These are phyloP conservation scores for Drosophila mayri DNA, from an alignment of 1,140 invertebrate species.

Conservation along the genomic window DNA sequence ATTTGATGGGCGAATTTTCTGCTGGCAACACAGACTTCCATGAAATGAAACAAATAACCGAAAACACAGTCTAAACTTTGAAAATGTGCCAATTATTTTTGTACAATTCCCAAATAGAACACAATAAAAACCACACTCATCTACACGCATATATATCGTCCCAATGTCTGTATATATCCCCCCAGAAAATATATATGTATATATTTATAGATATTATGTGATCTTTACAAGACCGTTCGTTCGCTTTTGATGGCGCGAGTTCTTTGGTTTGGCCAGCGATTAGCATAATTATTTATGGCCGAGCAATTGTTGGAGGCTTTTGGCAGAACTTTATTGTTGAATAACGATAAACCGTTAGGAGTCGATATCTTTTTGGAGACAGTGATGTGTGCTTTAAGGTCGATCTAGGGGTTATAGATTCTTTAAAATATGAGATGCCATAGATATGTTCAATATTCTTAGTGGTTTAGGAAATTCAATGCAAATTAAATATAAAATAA, in stretches of 20 bases:
- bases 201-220: conserved; percentile 49
- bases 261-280: conserved; percentile 40
- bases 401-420: not conserved
- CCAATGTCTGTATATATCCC: conserved; percentile 5
- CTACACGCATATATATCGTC: not conserved
- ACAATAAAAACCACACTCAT: conserved; percentile 57
- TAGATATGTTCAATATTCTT: not conserved
- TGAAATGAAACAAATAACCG: conserved; percentile 24
- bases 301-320: conserved; percentile 40
- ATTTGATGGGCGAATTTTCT: conserved; percentile 4
- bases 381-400: not conserved
- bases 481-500: not conserved
- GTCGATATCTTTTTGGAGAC: conserved; percentile 6
- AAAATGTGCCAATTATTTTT: conserved; percentile 75
- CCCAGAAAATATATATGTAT: conserved; percentile 4
- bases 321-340: conserved; percentile 17
- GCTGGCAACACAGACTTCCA: conserved; percentile 22
- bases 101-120: conserved; percentile 65
- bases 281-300: conserved; percentile 54
- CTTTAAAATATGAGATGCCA: not conserved
- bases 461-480: not conserved
- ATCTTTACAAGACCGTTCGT: conserved; percentile 40
- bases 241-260: conserved; percentile 13
- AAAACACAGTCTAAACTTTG: conserved; percentile 44
- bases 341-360: conserved; percentile 35